Base-by-base conservation (phyloP, 2,113 vertebrate genomes). In the Aphyosemion australe region DNA sequence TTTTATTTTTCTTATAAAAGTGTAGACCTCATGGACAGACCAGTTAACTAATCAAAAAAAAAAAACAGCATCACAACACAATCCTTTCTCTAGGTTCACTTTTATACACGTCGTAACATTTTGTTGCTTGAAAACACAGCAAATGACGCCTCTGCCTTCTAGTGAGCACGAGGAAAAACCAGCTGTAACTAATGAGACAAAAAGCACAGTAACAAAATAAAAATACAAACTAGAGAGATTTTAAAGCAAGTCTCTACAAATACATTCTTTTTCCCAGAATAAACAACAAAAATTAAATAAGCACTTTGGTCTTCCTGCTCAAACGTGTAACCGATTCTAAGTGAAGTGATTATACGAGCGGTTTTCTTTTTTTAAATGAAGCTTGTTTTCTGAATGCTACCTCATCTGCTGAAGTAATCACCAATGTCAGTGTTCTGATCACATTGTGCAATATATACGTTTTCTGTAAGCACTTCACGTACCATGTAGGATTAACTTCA, bases 271-370 rank as follows among this genome's bases (percentile, higher is more conserved):
- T 89, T 91, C 66, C 90, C 26, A 26, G 26, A 92, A 90, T 87
- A 93, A 90, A 95, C 39, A 65, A 20, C 43, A 61, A 69, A 55
- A 80, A 65, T 54, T 47, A 79, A 83, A 80, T 59, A 94, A 95
- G 94, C 93, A 96, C 95, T 97, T 97, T 97, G 96, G 94, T 96
- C 93, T 92, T 95, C 89, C 90, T 92, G 89, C 90, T 93, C 86
- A 89, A 89, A 92, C 60, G 72, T 9, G 9, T 16, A 18, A 54
- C 12, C n/a, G n/a, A n/a, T n/a, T n/a, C n/a, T n/a, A n/a, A n/a
- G n/a, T n/a, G n/a, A n/a, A n/a, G n/a, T 89, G 86, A 88, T 47
- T 47, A 9, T 8, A 48, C 46, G 7, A n/a, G 76, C 64, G 62
- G 55, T 66, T 13, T 39, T 39, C 59, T 37, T 62, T 67, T 13